Evolutionary conservation across 2,113 vertebrate species (phyloP).

Genomic region (Bufo bufo): DNA sequence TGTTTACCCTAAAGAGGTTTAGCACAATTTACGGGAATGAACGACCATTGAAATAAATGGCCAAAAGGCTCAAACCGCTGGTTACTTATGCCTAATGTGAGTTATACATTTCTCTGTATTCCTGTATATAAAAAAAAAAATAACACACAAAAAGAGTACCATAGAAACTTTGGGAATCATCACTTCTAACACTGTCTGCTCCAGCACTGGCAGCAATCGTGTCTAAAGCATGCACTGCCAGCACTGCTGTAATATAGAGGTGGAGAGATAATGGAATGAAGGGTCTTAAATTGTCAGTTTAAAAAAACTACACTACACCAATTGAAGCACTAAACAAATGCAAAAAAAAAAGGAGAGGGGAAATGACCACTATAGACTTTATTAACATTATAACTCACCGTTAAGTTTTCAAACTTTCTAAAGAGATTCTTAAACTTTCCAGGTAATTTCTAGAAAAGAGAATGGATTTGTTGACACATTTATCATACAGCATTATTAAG

Average conservation of each 20-base stretch:
- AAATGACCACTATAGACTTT: neutral
- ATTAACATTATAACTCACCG: slow-evolving; percentile 74
- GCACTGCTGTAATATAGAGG: too few species aligned
- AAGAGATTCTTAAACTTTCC: slow-evolving; percentile 97
- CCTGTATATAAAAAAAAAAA: neutral
- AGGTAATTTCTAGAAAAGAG: slow-evolving; percentile 84
- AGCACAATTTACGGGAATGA: neutral
- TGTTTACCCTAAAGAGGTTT: neutral
- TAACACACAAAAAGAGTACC: neutral
- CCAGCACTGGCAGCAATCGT: neutral
- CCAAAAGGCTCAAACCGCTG: neutral
- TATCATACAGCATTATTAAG: neutral
- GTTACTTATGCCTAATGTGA: too few species aligned
- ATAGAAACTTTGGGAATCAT: neutral
- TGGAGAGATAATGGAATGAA: too few species aligned
- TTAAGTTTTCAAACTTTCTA: slow-evolving; percentile 90
- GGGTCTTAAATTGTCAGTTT: too few species aligned
- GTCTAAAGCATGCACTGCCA: too few species aligned
- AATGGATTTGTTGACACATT: neutral
- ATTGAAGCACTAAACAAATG: too few species aligned
- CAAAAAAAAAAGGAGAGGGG: neutral
- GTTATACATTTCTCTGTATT: neutral
- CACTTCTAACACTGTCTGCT: neutral
- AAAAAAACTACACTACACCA: too few species aligned
- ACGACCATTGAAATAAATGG: neutral